phyloP scores from a whole-genome alignment of 2,797 vertebrate genomes.

The Scleropages formosus region DNA sequence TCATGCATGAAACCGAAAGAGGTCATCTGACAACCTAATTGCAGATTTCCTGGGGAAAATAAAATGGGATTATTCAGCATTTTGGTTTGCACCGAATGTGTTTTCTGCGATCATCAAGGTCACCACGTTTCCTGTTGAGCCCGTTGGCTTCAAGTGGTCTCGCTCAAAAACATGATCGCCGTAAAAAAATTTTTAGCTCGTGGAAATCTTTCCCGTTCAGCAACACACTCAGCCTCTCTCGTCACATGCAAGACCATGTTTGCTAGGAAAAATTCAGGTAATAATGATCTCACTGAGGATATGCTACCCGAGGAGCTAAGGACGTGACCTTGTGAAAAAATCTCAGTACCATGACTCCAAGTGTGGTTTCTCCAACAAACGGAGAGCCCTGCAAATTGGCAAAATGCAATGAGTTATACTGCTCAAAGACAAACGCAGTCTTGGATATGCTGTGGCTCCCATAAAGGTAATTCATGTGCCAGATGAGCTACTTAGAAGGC shows the following conservation, averaged over 20 bases:
- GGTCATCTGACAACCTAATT: constrained; percentile 5
- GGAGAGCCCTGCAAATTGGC: too few relatives aligned
- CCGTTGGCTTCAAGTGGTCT: neutral
- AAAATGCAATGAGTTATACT: too few relatives aligned
- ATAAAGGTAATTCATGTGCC: neutral
- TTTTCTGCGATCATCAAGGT: neutral
- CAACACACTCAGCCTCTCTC: neutral
- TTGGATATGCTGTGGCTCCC: too few relatives aligned
- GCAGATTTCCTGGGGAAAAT: neutral
- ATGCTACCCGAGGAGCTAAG: too few relatives aligned
- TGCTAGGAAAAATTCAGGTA: neutral
- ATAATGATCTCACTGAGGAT: too few relatives aligned
- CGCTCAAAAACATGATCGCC: neutral
- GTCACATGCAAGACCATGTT: neutral
- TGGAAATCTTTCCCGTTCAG: neutral
- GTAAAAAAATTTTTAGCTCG: neutral
- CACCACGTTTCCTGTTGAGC: neutral
- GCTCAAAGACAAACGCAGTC: too few relatives aligned
- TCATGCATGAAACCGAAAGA: neutral
- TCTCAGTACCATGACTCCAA: too few relatives aligned
- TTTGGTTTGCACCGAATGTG: neutral
- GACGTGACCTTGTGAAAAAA: too few relatives aligned
- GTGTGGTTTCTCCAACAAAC: too few relatives aligned
- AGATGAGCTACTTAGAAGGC: neutral
- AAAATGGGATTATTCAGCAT: neutral